Evolutionary conservation across 2,888 invertebrate species (phyloP), one percentile per base, ranked within the genome.

Genomic region (Drosophila affinis): DNA sequence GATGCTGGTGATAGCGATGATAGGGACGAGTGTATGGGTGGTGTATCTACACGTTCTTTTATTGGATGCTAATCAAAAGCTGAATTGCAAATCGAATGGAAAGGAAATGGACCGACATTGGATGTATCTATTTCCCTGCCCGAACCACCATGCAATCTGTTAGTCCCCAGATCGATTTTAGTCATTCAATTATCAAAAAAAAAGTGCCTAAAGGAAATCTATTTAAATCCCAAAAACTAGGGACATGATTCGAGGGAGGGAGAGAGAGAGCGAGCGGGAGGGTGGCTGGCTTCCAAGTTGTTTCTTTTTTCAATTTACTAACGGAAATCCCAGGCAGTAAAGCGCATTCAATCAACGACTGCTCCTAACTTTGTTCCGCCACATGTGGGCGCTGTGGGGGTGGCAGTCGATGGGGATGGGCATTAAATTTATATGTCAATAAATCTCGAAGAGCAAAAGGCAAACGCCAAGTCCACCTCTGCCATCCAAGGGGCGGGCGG

Each of bases 391-490:
- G 44, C 9, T 14, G 9, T 34, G 53, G 9, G 32, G 27, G 21
- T 32, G 10, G 32, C 29, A 9, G 12, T 14, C 32, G 21, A 9
- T 34, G 39, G n/a, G 29, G 54, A 58, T 21, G 62, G 65, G 74
- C 72, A 87, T 83, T 84, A 87, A 87, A 83, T 83, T 83, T 83
- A 83, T 83, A 81, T 87, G 87, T 85, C 87, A 83, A 83, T 83
- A 83, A 83, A 83, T 83, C 87, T 85, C 72, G 46, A 70, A 77
- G 72, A 77, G 75, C 85, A 84, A 68, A 83, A 84, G 85, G 74
- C 82, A 63, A 83, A 74, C 85, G 82, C 74, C 85, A 59, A 78
- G 72, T 78, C 29, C 29, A 29, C 29, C 7, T 9, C 29, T 9
- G 7, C 29, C 29, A 2, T 29, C 29, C 7, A 9, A 7, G 9